phyloP scores from a whole-genome alignment of 2,797 vertebrate species.

The Spea hammondii region DNA sequence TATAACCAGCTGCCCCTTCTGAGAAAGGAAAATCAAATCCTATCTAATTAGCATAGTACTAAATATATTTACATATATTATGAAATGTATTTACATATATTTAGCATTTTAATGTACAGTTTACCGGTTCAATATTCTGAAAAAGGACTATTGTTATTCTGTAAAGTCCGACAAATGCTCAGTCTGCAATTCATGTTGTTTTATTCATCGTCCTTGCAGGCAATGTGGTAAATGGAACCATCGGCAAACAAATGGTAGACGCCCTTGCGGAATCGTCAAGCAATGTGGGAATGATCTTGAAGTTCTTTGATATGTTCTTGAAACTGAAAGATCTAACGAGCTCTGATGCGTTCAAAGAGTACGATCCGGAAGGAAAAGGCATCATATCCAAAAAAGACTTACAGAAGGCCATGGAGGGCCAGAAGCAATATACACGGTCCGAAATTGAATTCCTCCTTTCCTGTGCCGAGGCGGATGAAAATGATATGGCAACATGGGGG shows the following conservation, averaged over 20 bases:
- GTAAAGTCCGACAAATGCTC: too few species aligned
- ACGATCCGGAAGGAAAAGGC: conserved; percentile 90
- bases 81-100: conserved; percentile 19
- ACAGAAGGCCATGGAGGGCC: conserved; percentile 98
- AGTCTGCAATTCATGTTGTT: too few species aligned
- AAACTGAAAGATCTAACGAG: conserved; percentile 96
- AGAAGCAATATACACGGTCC: conserved; percentile 93
- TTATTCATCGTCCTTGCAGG: conserved; percentile 65
- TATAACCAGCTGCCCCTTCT: conserved; percentile 24
- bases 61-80: background rate
- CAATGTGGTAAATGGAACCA: conserved; percentile 97
- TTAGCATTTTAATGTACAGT: conserved; percentile 27
- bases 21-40: conserved; percentile 19
- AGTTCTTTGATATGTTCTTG: conserved; percentile 99
- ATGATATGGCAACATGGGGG: conserved; percentile 74
- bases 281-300: conserved; percentile 98
- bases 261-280: conserved; percentile 95
- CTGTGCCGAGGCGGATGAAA: conserved; percentile 93
- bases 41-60: conserved; percentile 24
- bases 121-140: background rate
- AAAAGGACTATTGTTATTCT: too few species aligned
- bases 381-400: conserved; percentile 98
- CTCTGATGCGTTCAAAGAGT: conserved; percentile 93
- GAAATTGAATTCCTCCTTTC: conserved; percentile 97
- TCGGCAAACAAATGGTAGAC: conserved; percentile 99